A percentile compares a stretch with the other conserved stretches of the same genome.
phyloP scores from a whole-genome alignment of 2,113 vertebrate genomes.

The Myrmecophaga tridactyla region DNA sequence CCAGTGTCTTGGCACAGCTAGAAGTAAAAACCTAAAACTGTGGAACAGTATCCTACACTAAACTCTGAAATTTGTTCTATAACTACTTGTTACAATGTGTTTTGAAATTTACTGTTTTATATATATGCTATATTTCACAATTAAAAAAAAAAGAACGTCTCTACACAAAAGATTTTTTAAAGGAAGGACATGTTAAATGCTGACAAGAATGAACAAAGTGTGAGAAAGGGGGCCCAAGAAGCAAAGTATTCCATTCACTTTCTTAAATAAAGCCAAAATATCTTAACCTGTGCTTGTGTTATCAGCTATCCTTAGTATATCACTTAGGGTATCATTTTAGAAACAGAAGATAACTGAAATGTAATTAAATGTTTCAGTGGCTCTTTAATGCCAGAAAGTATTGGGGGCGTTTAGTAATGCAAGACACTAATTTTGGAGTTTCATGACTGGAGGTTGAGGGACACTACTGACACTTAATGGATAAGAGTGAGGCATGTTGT shows the following conservation, averaged over 20 bases:
- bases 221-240: not conserved
- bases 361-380: not conserved
- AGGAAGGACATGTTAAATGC: conserved; percentile 5
- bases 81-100: too few relatives aligned
- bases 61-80: too few relatives aligned
- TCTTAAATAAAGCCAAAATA: conserved; percentile 19
- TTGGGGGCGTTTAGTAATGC: not conserved
- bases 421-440: not conserved
- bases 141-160: not conserved
- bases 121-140: too few relatives aligned
- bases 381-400: not conserved
- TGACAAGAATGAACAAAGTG: not conserved
- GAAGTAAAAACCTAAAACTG: too few relatives aligned
- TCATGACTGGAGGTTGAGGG: not conserved
- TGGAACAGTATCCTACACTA: too few relatives aligned
- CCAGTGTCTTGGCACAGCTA: too few relatives aligned
- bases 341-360: conserved; percentile 31
- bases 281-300: not conserved
- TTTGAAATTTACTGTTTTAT: too few relatives aligned
- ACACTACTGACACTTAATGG: not conserved
- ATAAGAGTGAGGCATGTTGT: not conserved
- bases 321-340: not conserved
- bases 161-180: not conserved
- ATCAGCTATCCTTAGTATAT: conserved; percentile 8
- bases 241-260: not conserved